A percentile compares a stretch with the other conserved stretches of the same genome.
These are phyloP conservation scores for Lethocerus indicus DNA, from an alignment of 1,140 invertebrate genomes.

Conservation along the genomic window DNA sequence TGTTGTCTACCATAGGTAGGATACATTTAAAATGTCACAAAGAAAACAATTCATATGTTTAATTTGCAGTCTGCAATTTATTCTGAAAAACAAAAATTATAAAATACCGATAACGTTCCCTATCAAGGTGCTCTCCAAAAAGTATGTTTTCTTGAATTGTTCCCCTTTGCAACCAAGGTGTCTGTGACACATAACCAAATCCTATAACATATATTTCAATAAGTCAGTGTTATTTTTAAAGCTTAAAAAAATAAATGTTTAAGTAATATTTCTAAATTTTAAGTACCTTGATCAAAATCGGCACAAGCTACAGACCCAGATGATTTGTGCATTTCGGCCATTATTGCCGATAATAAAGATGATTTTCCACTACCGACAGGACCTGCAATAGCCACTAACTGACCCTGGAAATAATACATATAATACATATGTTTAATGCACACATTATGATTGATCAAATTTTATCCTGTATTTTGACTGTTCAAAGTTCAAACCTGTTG, in stretches of 20 bases:
- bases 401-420: conserved; percentile 27
- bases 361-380: conserved; percentile 62
- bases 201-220: conserved; percentile 29
- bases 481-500: no score
- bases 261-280: neutral
- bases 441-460: neutral
- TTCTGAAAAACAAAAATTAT: neutral
- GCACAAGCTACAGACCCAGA: conserved; percentile 40
- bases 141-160: conserved; percentile 86
- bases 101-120: conserved; percentile 47
- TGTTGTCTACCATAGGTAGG: neutral
- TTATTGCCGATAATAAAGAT: conserved; percentile 49
- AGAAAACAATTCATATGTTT: neutral
- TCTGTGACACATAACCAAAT: conserved; percentile 77
- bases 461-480: neutral
- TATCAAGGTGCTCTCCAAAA: conserved; percentile 69
- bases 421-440: neutral
- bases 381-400: conserved; percentile 53
- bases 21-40: neutral
- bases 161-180: conserved; percentile 79
- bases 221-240: neutral
- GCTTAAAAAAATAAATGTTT: neutral
- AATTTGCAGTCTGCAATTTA: neutral
- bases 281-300: conserved; percentile 38
- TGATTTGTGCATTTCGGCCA: conserved; percentile 51